Percentiles rank a stretch among this genome's conserved stretches.
These are phyloP conservation scores for Shinisaurus crocodilurus DNA, from an alignment of 2,113 vertebrate genomes.

Conservation along the genomic window DNA sequence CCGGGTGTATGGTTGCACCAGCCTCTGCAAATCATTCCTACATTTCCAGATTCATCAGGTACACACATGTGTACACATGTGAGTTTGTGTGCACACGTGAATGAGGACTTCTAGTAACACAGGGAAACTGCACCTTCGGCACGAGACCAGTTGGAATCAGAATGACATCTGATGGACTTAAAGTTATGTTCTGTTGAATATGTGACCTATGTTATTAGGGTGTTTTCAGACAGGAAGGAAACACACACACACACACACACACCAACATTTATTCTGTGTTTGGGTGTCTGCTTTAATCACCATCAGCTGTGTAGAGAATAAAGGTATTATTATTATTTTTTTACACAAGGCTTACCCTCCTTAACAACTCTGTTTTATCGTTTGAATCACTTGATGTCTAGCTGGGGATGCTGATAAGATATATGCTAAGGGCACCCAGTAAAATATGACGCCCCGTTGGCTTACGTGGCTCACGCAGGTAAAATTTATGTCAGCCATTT, in stretches of 20 bases:
- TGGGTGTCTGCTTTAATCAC: not conserved
- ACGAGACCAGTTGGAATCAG: not conserved
- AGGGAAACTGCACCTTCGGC: too few species aligned
- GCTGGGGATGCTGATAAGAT: conserved; percentile 10
- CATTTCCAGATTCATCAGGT: not conserved
- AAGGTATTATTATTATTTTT: not conserved
- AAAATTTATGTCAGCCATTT: conserved; percentile 25
- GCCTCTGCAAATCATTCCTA: not conserved
- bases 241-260: not conserved
- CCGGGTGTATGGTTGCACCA: not conserved
- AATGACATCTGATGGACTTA: not conserved
- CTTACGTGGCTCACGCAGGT: not conserved
- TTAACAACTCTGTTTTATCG: not conserved
- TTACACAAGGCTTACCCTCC: not conserved
- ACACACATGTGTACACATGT: not conserved
- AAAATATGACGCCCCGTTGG: conserved; percentile 4
- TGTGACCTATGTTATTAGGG: not conserved
- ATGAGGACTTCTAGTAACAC: not conserved
- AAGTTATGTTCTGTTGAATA: not conserved
- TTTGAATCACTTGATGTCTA: conserved; percentile 9
- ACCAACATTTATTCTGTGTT: not conserved
- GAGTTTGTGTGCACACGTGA: not conserved
- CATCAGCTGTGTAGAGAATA: not conserved
- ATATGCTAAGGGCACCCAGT: not conserved
- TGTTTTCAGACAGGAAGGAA: not conserved